phyloP scores from a whole-genome alignment of 2,797 vertebrate species.

The Pseudomugil gertrudae region DNA sequence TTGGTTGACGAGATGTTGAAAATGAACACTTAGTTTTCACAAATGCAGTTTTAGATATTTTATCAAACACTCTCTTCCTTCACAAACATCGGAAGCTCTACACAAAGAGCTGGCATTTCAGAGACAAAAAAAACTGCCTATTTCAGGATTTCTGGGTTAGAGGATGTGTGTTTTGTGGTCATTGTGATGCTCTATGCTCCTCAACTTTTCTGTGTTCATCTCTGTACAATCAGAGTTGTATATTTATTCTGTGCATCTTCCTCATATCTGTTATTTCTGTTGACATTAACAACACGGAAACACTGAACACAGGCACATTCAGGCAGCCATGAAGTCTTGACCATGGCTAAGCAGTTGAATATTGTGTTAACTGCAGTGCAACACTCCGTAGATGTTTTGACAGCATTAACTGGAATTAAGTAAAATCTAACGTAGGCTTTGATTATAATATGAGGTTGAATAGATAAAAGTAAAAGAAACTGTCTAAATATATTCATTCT shows the following conservation, averaged over 20 bases:
- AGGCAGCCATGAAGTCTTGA: too few species aligned
- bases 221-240: too few species aligned
- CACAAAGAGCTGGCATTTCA: background rate
- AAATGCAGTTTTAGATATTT: background rate
- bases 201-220: background rate
- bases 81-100: background rate
- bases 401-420: too few species aligned
- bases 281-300: background rate
- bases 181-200: background rate
- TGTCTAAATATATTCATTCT: too few species aligned
- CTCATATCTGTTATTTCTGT: background rate
- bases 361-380: background rate
- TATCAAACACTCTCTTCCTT: background rate
- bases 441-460: too few species aligned
- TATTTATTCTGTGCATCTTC: background rate
- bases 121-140: conserved; percentile 12
- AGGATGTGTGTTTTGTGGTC: conserved; percentile 22
- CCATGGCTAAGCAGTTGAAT: background rate
- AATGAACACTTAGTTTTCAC: background rate
- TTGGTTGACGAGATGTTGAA: too few species aligned
- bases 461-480: too few species aligned
- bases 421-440: too few species aligned
- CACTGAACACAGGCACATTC: background rate
- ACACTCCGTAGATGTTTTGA: background rate
- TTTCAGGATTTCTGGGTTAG: conserved; percentile 27